These are phyloP conservation scores for Gobius niger DNA, from an alignment of 2,113 vertebrate genomes.

Conservation along the genomic window DNA sequence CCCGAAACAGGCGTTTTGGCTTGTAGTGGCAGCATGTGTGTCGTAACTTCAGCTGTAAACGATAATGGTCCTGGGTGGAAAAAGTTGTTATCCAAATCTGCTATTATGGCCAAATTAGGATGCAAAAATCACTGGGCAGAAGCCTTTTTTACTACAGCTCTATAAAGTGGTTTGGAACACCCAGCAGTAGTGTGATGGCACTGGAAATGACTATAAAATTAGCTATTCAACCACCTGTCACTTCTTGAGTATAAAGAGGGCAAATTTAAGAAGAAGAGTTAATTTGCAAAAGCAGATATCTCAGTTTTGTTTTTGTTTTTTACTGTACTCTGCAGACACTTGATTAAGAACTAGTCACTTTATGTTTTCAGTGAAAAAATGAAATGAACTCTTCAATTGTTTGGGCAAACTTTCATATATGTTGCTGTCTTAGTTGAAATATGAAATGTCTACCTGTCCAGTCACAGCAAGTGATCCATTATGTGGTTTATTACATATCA, in stretches of 20 bases:
- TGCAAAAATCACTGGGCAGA: conserved; percentile 8
- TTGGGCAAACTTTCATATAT: no score
- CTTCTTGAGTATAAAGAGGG: conserved; percentile 11
- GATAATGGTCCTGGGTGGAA: neutral
- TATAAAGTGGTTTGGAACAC: neutral
- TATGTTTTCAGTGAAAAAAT: no score
- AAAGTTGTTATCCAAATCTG: conserved; percentile 3
- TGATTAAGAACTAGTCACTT: no score
- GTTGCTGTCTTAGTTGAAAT: no score
- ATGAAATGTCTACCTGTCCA: no score
- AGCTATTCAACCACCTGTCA: conserved; percentile 55
- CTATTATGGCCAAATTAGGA: conserved; percentile 6
- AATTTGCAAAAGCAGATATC: no score
- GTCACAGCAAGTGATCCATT: no score
- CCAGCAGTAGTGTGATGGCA: conserved; percentile 1
- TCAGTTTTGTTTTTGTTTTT: no score
- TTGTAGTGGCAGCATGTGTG: neutral
- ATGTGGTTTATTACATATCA: no score
- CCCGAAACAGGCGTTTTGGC: neutral
- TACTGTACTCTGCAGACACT: conserved; percentile 13
- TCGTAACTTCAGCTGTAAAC: neutral
- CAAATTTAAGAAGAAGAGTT: no score
- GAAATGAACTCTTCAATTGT: no score
- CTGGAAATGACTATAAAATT: neutral
- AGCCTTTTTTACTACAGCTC: neutral